These are phyloP conservation scores for Phocides pigmalion DNA, from an alignment of 1,140 invertebrate genomes.

Conservation along the genomic window DNA sequence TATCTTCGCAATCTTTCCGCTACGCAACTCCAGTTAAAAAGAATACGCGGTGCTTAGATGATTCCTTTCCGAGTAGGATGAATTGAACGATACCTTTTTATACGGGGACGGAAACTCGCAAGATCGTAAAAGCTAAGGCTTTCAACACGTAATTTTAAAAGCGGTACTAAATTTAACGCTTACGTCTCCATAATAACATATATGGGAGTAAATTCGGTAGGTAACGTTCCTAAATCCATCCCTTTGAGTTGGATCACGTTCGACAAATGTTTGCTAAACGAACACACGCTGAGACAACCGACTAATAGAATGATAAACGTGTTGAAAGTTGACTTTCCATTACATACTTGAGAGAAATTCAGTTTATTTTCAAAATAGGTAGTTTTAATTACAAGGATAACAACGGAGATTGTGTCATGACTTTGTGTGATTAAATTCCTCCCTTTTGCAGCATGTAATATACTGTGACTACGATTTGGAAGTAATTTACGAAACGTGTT, in stretches of 20 bases:
- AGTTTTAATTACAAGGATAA: background rate
- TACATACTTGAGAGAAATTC: constrained; percentile 29
- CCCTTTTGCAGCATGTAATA: no score
- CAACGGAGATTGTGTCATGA: no score
- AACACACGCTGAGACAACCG: constrained; percentile 52
- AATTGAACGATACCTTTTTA: constrained; percentile 12
- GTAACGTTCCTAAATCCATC: constrained; percentile 61
- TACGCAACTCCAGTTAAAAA: constrained; percentile 8
- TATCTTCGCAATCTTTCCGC: no score
- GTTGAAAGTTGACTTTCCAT: constrained; percentile 55
- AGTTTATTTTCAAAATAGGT: constrained; percentile 11
- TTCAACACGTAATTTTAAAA: constrained; percentile 19
- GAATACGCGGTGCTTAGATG: background rate
- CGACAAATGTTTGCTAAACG: constrained; percentile 65
- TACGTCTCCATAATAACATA: constrained; percentile 27
- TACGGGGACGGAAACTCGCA: constrained; percentile 1
- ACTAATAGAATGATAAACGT: constrained; percentile 66
- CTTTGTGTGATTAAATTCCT: no score
- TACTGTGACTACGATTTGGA: no score
- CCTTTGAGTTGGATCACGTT: constrained; percentile 69
- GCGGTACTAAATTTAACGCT: constrained; percentile 7
- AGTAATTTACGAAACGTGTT: no score
- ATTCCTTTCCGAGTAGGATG: constrained; percentile 1
- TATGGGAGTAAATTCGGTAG: constrained; percentile 38
- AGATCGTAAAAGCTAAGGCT: constrained; percentile 18